Conservation (phyloP, 2,797 vertebrate genomes). For the Falco concolor region DNA sequence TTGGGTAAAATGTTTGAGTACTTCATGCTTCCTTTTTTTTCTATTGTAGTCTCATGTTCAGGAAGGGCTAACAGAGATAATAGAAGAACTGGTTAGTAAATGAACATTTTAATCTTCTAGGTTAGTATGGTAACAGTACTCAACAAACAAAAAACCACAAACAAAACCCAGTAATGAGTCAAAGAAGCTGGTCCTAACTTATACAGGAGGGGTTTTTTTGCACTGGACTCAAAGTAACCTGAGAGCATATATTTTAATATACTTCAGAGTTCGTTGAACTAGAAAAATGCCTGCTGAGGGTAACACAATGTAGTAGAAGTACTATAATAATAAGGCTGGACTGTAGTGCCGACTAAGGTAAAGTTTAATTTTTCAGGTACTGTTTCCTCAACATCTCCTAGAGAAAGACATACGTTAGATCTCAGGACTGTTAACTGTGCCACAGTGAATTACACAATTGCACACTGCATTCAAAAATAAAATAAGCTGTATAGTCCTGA, state of each 20-base stretch:
- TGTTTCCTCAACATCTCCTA: neutral
- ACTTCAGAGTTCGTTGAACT: neutral
- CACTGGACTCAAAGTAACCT: neutral
- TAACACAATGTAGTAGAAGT: neutral
- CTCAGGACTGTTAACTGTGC: neutral
- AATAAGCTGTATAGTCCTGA: neutral
- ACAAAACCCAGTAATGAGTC: rapidly evolving
- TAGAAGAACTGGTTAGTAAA: neutral
- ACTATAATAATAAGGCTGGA: neutral
- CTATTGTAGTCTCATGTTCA: neutral
- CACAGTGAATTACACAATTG: neutral
- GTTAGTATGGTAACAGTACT: neutral
- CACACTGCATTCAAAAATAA: neutral
- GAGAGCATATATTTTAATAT: neutral
- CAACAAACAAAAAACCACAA: neutral
- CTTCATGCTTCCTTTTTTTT: neutral
- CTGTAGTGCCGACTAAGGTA: neutral
- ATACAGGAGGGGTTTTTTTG: neutral
- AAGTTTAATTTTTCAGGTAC: neutral
- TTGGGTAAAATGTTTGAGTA: neutral
- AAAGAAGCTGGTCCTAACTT: neutral
- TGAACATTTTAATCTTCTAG: neutral
- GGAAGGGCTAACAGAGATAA: neutral
- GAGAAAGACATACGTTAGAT: neutral
- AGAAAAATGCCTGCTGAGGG: neutral